phyloP scores from a whole-genome alignment of 2,113 vertebrate genomes.

The Polypterus bichir region DNA sequence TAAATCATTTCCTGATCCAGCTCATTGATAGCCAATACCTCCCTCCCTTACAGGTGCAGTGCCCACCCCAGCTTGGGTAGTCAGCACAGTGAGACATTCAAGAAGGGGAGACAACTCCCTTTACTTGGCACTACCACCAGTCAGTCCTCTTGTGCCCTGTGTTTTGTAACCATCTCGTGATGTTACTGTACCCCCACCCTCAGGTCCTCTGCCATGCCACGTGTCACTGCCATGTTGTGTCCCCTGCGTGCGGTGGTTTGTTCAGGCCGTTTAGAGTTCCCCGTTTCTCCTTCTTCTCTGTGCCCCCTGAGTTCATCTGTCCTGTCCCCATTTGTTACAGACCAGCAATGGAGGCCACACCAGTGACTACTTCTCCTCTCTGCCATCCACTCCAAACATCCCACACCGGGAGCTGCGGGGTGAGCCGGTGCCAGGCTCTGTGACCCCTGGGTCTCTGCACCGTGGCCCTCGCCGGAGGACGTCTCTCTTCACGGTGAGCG shows the following conservation, averaged over 20 bases:
- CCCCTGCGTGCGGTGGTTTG: not conserved
- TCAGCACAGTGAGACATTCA: too few species aligned
- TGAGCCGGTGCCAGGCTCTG: conserved; percentile 43
- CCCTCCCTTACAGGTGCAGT: too few species aligned
- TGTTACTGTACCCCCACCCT: too few species aligned
- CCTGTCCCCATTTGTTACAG: conserved; percentile 39
- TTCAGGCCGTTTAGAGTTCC: not conserved
- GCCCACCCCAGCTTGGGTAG: too few species aligned
- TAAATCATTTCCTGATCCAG: too few species aligned
- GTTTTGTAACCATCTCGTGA: too few species aligned
- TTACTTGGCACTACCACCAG: too few species aligned
- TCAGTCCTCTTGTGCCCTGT: too few species aligned
- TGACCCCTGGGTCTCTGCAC: conserved; percentile 60
- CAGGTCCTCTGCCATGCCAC: too few species aligned
- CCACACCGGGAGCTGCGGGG: conserved; percentile 72
- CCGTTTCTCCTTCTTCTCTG: too few species aligned
- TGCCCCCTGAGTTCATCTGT: not conserved
- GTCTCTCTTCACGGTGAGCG: conserved; percentile 81
- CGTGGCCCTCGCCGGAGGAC: conserved; percentile 74
- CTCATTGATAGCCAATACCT: too few species aligned
- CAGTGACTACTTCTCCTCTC: conserved; percentile 73
- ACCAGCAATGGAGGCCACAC: conserved; percentile 76
- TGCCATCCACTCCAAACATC: conserved; percentile 87
- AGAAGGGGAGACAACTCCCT: too few species aligned
- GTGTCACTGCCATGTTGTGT: not conserved